Evolutionary conservation across 2,888 invertebrate genomes (phyloP), one percentile per base, ranked within the genome.

Genomic region (Nemurella pictetii): DNA sequence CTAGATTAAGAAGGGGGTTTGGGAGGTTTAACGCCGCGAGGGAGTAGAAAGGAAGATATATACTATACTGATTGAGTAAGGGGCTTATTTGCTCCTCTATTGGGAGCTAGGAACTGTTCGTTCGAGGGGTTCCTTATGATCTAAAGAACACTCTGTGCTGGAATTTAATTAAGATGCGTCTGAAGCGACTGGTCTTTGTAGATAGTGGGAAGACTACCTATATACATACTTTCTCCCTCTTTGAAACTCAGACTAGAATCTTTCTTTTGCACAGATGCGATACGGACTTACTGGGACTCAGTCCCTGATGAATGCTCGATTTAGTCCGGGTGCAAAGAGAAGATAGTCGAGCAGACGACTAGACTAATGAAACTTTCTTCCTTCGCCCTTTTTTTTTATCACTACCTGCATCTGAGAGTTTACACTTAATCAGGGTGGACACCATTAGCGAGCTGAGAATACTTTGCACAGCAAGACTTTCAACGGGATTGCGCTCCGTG

Each of bases 151-250:
- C 75, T 75, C 1, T 4, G 26, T 20, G 15, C 55, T 55, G 75
- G 75, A 75, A 75, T 75, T 75, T 75, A 75, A 75, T 75, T 75
- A 75, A 75, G 55, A 55, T 55, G 20, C 20, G 55, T 55, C 55
- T 55, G 20, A 20, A 55, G 55, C 55, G 55, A 15, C 55, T 55
- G 55, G 55, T 55, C 55, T 55, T 12, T 20, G 1, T 12, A 55
- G 55, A 55, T 55, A 55, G 12, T 55, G n/a, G n/a, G n/a, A n/a
- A 55, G 55, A 55, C 55, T 55, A 55, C 55, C 55, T 55, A 55
- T 55, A 55, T 12, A 7, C 5, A n/a, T 55, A 55, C 55, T 15
- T 55, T 20, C 55, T 55, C 55, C 55, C 55, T 55, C 55, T 55
- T 20, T 2, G 55, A 55, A 55, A 55, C 55, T 55, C 55, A 55